Evolutionary conservation across 2,113 vertebrate genomes (phyloP), one percentile per base, ranked within the genome.

Genomic region (human (Homo sapiens)): DNA sequence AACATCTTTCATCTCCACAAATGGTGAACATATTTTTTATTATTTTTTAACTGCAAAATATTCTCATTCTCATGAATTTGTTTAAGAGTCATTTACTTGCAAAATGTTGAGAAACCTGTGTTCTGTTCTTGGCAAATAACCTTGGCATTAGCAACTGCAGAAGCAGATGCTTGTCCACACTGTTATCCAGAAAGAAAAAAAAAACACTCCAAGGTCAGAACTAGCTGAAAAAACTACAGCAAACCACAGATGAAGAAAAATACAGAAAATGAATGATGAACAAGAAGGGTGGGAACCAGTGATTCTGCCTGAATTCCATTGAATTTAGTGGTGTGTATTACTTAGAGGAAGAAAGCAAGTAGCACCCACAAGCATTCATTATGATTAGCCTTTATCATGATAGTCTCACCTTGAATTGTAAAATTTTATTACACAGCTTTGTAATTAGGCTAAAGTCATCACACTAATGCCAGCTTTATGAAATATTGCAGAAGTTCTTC

Each of bases 161-260:
- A 97, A 96, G 66, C 48, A 96, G 66, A 87, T 78, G 96, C 90
- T 68, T 90, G 16, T 96, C 76, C 73, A 43, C 40, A 70, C 32
- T 91, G 76, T 94, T 76, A 96, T 93, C 79, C 90, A 87, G 55
- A 97, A 40, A 20, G 81, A 90, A 95, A 96, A 96, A 87, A 55
- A 82, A 96, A 95, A 75, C 38, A 10, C 48, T 89, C 9, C 23
- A 50, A 96, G 91, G 94, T 97, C 96, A 96, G 89, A 97, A 43
- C 40, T 97, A 70, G 70, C 88, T 3, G 0, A 81, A 97, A 93
- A 85, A 97, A 35, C 92, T 86, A 23, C 81, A 59, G 27, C 35
- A 90, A 93, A 88, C 4, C 66, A 52, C 27, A 92, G 64, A 80
- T 50, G 90, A 96, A 89, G 70, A 97, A 96, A 97, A 18, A 1